A percentile compares a stretch with the other conserved stretches of the same genome.
phyloP scores from a whole-genome alignment of 2,113 vertebrate genomes.

The Rhynchopsitta pachyrhyncha region DNA sequence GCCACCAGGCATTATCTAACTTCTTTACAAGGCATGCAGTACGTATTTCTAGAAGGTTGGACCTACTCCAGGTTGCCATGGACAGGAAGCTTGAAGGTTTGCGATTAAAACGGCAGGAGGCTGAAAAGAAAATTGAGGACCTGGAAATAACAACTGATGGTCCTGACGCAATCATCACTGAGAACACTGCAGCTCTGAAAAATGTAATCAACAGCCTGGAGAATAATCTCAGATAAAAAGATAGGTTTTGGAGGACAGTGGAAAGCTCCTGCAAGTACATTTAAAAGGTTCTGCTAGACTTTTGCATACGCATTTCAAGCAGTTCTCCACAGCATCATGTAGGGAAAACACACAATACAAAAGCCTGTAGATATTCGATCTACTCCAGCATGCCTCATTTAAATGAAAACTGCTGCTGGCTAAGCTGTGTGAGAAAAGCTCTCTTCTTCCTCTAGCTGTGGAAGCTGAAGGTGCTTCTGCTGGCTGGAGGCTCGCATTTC shows the following conservation, averaged over 20 bases:
- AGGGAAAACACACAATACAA: neutral
- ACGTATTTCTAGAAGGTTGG: slow-evolving; percentile 27
- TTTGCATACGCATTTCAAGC: neutral
- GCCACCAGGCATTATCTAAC: neutral
- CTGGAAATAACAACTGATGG: slow-evolving; percentile 46
- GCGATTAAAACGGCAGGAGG: slow-evolving; percentile 48
- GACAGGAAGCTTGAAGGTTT: slow-evolving; percentile 52
- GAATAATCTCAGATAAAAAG: slow-evolving; percentile 19
- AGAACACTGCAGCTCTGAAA: slow-evolving; percentile 29
- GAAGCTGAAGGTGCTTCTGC: neutral
- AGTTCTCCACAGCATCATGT: neutral
- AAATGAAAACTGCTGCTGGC: neutral
- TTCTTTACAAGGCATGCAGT: slow-evolving; percentile 3
- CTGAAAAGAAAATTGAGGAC: slow-evolving; percentile 56
- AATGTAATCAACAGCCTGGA: slow-evolving; percentile 2
- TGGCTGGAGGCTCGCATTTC: neutral
- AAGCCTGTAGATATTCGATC: neutral
- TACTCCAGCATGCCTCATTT: neutral
- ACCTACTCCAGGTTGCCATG: slow-evolving; percentile 52
- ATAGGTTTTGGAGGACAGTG: neutral
- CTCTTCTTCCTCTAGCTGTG: neutral
- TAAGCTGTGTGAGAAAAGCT: neutral
- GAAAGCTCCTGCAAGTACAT: neutral
- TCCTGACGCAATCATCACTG: slow-evolving; percentile 7
- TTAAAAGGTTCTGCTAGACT: neutral